Conservation (phyloP, 2,888 invertebrate species). For the Seladonia tumulorum region DNA sequence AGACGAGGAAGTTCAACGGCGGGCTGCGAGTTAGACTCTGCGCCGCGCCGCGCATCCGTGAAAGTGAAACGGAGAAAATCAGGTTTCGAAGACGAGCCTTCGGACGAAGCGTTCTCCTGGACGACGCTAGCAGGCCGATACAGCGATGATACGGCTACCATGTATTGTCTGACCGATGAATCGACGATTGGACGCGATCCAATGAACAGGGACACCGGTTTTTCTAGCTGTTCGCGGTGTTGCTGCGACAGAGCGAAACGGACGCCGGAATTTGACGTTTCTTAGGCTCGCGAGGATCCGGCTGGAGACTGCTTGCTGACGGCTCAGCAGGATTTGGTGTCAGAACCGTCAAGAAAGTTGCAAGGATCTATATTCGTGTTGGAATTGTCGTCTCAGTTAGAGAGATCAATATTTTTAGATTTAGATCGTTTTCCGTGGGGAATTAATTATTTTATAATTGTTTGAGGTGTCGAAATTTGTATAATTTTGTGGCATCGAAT, state of each 20-base stretch:
- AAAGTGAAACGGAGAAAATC: slow-evolving; percentile 77
- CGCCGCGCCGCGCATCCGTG: slow-evolving; percentile 65
- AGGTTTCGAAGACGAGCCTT: slow-evolving; percentile 76
- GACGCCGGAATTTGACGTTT: background rate
- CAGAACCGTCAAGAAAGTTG: background rate
- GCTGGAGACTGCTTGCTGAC: background rate
- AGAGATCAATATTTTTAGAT: too few species aligned
- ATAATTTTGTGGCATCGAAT: too few species aligned
- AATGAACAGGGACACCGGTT: slow-evolving; percentile 15
- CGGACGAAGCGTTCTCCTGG: slow-evolving; percentile 55
- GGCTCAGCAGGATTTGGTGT: background rate
- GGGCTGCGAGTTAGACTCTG: slow-evolving; percentile 17
- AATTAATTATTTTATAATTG: too few species aligned
- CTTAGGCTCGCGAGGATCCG: background rate
- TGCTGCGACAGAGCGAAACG: background rate
- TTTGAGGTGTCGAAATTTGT: too few species aligned
- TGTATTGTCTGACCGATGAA: slow-evolving; percentile 44
- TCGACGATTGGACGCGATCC: slow-evolving; percentile 23
- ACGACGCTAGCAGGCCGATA: slow-evolving; percentile 45
- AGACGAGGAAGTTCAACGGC: slow-evolving; percentile 69
- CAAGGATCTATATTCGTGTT: background rate
- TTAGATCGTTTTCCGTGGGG: too few species aligned
- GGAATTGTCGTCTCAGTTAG: too few species aligned
- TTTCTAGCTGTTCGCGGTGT: background rate
- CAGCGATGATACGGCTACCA: slow-evolving; percentile 13